These are phyloP conservation scores for Pelvicachromis taeniatus DNA, from an alignment of 2,113 vertebrate genomes.

Conservation along the genomic window DNA sequence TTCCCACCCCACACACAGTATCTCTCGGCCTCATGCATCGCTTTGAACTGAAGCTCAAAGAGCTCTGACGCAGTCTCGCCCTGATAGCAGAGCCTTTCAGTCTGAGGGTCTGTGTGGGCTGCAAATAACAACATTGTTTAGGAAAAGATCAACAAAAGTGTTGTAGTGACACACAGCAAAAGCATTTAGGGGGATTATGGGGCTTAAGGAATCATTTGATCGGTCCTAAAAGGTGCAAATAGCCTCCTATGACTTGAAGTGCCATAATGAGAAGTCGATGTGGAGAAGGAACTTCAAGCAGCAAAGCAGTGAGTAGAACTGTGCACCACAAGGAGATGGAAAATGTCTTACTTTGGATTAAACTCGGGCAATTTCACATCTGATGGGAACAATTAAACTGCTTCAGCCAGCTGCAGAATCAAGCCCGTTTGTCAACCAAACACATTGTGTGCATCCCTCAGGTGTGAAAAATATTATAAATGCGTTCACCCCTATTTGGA, in stretches of 20 bases:
- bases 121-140: not conserved
- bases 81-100: not conserved
- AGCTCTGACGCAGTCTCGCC: not conserved
- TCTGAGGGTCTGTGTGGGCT: not conserved
- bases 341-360: not conserved
- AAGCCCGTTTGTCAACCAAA: not conserved
- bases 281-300: not conserved
- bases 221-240: constrained; percentile 20
- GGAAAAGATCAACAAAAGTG: not conserved
- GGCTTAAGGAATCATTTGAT: constrained; percentile 11
- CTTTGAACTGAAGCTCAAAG: not conserved
- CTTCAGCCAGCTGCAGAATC: not conserved
- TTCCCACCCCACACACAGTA: constrained; percentile 2
- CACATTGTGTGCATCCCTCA: not conserved
- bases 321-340: not conserved
- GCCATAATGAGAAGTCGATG: not conserved
- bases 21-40: constrained; percentile 13
- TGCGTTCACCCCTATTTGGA: not conserved
- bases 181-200: not conserved
- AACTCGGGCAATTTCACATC: not conserved
- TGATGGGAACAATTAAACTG: not conserved
- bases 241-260: not conserved
- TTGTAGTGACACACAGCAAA: not conserved
- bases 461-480: not conserved
- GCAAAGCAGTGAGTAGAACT: not conserved